Base-by-base conservation (phyloP, 2,797 vertebrate species). In the Oreochromis mossambicus region DNA sequence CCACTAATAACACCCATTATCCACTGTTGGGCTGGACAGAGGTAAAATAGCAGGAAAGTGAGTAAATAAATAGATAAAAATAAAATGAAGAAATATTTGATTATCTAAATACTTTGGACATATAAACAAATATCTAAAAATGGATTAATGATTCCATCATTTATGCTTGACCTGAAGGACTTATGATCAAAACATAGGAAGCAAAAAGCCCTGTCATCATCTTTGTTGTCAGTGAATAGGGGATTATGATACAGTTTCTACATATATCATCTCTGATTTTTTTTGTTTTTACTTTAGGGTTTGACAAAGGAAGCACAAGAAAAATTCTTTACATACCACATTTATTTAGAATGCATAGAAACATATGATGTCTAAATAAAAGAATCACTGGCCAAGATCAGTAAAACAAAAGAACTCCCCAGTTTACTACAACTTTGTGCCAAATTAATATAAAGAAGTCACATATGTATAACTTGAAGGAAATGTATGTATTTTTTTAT, bases 171-270 rank as follows among this genome's bases (percentile, higher is more conserved):
- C 0, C 55, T 32, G 26, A 58, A 0, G 55, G 15, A 58, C 1
- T 58, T 32, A 4, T 58, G 26, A 32, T 10, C 55, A 58, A 58
- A 58, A 58, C 15, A 0, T 17, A 4, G 8, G 55, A 58, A 58
- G 26, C 26, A 58, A 58, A 58, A 58, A 32, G 32, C 26, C 0
- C 55, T 32, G 55, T 58, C 55, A 58, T 32, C 26, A 0, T 58
- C 15, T 32, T 58, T 58, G 55, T 32, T 58, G 0, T 58, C 0
- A 58, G 26, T 58, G 0, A 58, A 32, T 6, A 58, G 15, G 14
- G 55, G 8, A 0, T 58, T 58, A 32, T 32, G 55, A 58, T 56
- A 56, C 8, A 58, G 26, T 10, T 58, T 58, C 55, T 58, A 32
- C 55, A 32, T 58, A 58, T 17, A 58, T 58, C 55, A 54, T 0